Evolutionary conservation across 2,888 invertebrate genomes (phyloP).

Genomic region (Sabatieria punctata): DNA sequence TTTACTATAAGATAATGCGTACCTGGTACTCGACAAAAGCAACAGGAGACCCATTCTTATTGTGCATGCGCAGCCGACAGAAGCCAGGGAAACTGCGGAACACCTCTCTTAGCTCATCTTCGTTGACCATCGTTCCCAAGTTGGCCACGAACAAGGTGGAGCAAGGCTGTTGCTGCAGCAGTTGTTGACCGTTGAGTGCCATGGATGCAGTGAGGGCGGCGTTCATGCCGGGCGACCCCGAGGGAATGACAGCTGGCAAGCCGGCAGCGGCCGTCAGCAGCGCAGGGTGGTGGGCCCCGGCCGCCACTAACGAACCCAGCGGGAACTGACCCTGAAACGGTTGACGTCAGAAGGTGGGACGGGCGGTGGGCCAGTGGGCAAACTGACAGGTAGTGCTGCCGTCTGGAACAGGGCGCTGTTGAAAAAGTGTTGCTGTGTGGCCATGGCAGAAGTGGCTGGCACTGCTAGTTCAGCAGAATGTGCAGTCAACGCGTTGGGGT

Average conservation of each 20-base stretch:
- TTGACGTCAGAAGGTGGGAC: too few relatives aligned
- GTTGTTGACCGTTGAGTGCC: background rate
- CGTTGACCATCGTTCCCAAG: slow-evolving; percentile 88
- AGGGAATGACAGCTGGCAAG: background rate
- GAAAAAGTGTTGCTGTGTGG: too few relatives aligned
- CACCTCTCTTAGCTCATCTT: slow-evolving; percentile 94
- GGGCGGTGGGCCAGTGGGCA: too few relatives aligned
- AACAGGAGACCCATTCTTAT: slow-evolving; percentile 66
- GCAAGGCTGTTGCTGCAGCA: slow-evolving; percentile 16
- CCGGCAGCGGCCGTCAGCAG: slow-evolving; percentile 43
- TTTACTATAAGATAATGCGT: too few relatives aligned
- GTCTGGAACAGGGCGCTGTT: too few relatives aligned
- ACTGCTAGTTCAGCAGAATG: too few relatives aligned
- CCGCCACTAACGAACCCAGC: slow-evolving; percentile 35
- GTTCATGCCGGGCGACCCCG: slow-evolving; percentile 16
- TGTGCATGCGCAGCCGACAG: slow-evolving; percentile 78
- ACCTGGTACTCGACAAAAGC: slow-evolving; percentile 89
- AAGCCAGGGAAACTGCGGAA: slow-evolving; percentile 93
- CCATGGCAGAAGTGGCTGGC: too few relatives aligned
- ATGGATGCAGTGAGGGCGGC: background rate
- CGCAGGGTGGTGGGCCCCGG: slow-evolving; percentile 39
- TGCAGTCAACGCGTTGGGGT: too few relatives aligned
- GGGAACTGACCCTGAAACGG: background rate
- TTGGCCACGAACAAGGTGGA: slow-evolving; percentile 90
- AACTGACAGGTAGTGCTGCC: too few relatives aligned